Evolutionary conservation across 2,888 invertebrate species (phyloP), one percentile per base, ranked within the genome.

Genomic region (Conistra vaccinii): DNA sequence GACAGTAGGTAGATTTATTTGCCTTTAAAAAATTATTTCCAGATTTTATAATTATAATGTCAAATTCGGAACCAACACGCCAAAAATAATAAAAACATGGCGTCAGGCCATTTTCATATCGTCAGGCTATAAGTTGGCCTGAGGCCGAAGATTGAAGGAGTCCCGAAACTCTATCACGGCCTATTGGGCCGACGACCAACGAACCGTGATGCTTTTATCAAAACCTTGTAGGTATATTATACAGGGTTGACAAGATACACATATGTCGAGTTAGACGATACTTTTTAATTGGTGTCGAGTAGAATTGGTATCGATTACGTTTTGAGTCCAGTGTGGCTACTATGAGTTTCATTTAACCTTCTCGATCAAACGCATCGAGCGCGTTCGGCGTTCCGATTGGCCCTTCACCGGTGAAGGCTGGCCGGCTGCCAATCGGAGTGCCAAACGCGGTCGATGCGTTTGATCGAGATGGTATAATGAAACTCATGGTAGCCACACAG

Each of bases 201-300:
- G 60, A 62, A 69, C 86, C 85, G 85, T 86, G 85, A 86, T 68
- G 75, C 82, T 87, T 87, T 87, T 86, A 86, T 85, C 65, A 80
- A 86, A 68, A 51, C 29, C 23, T 61, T 62, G 55, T 55, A 20
- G 32, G 48, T 60, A 70, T 69, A 65, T 58, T 26, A 26, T 71
- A 58, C 53, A 67, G 42, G 48, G 57, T 66, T 60, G 69, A 39
- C 63, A 63, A 55, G 55, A 61, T 45, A 68, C 58, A 83, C 68
- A 23, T 29, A 58, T 48, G 14, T 23, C 14, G n/a, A 42, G 9
- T 29, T 14, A 42, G 29, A 26, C 23, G 32, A 70, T 65, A 58
- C 29, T 55, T 63, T 63, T 73, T 29, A 61, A 69, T 61, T 9
- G 48, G 29, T 45, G 20, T 60, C 26, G n/a, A n/a, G n/a, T 70